Evolutionary conservation across 2,888 invertebrate genomes (phyloP).

Genomic region (Drosophila mimetica): DNA sequence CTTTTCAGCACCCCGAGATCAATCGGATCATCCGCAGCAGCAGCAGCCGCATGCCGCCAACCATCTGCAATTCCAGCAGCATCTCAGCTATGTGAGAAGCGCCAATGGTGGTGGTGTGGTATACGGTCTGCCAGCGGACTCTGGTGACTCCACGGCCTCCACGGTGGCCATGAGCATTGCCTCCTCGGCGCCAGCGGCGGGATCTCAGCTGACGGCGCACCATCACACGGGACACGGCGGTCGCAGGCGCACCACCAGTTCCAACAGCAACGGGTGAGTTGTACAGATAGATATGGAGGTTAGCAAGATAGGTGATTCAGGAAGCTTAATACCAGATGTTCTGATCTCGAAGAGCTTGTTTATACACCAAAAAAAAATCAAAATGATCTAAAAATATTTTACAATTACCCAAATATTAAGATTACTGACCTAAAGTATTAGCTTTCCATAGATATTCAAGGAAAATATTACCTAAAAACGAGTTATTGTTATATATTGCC

Average conservation of each 20-base stretch:
- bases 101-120: not conserved
- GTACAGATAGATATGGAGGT: too few relatives aligned
- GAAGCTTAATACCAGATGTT: too few relatives aligned
- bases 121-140: not conserved
- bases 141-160: not conserved
- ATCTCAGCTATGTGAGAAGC: conserved; percentile 37
- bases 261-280: conserved; percentile 84
- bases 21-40: conserved; percentile 17
- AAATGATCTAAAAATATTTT: too few relatives aligned
- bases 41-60: conserved; percentile 29
- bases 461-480: too few relatives aligned
- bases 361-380: too few relatives aligned
- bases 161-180: conserved; percentile 37
- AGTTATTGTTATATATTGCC: too few relatives aligned
- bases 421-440: too few relatives aligned
- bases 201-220: conserved; percentile 60
- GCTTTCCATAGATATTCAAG: too few relatives aligned
- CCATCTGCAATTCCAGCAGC: conserved; percentile 32
- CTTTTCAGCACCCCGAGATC: conserved; percentile 79
- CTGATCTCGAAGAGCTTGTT: too few relatives aligned
- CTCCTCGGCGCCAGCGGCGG: conserved; percentile 66
- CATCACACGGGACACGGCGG: conserved; percentile 57
- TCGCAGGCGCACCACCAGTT: conserved; percentile 84
- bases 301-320: too few relatives aligned
- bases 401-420: too few relatives aligned